Evolutionary conservation across 2,113 vertebrate genomes (phyloP), one percentile per base, ranked within the genome.

Genomic region (Sorex fumeus): DNA sequence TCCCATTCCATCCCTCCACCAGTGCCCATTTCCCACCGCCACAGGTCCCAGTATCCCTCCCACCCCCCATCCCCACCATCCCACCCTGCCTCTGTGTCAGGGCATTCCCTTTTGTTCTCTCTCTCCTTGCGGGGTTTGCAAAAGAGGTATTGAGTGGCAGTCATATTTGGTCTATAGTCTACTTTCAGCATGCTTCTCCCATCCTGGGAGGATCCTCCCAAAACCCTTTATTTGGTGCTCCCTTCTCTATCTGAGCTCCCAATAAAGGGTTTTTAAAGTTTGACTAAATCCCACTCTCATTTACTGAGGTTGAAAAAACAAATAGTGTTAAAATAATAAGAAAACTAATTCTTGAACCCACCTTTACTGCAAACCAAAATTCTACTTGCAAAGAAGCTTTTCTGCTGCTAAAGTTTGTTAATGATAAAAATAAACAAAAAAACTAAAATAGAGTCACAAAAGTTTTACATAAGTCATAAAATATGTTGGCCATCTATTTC

Each of bases 381-480:
- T 88, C n/a, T 19, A 71, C 93, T 89, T 91, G 60, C 30, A 43
- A 86, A 91, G 53, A 71, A 66, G 84, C 28, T 72, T 92, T 92
- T 69, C 87, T 93, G 79, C 50, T 83, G 95, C 94, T 84, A 47
- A 92, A 91, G 62, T 93, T 88, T 75, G 32, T 83, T 96, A 93
- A 88, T 92, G 67, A 84, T 43, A 78, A 69, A 47, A 93, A 40
- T 7, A 40, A 40, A 40, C 40, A 40, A 40, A 40, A 40, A 40
- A 40, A 4, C 40, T 72, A 84, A 94, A 93, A 72, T 53, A 10
- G 36, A 93, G 30, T 75, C 18, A 84, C 93, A 83, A 94, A 88
- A 94, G 74, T 83, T 92, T 78, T 57, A 92, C 91, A 50, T 88
- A 79, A 60, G 60, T 84, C 67, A 45, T 87, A 71, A 67, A 78